phyloP scores from a whole-genome alignment of 2,113 vertebrate genomes.

The Sinocyclocheilus anophthalmus region DNA sequence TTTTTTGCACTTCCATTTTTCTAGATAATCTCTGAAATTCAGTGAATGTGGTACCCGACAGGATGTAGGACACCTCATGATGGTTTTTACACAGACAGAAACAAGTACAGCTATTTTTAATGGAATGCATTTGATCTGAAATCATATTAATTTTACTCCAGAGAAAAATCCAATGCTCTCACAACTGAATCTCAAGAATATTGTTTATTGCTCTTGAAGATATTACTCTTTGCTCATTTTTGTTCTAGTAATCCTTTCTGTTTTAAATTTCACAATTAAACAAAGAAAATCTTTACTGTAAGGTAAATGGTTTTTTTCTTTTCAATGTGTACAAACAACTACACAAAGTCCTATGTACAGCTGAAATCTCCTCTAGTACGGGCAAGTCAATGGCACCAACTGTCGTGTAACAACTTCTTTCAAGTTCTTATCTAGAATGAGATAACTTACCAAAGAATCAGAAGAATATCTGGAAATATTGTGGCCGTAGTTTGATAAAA shows the following conservation, averaged over 20 bases:
- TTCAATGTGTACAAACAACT: constrained; percentile 72
- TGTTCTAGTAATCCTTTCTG: constrained; percentile 69
- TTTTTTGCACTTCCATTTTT: not conserved
- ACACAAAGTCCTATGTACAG: constrained; percentile 79
- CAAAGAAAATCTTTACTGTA: constrained; percentile 73
- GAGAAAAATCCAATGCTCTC: constrained; percentile 56
- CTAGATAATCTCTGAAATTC: not conserved
- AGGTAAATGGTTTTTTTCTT: constrained; percentile 60
- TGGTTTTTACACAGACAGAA: not conserved
- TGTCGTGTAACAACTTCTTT: not conserved
- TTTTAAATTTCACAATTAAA: constrained; percentile 77
- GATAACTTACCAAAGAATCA: not conserved
- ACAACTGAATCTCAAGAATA: constrained; percentile 75
- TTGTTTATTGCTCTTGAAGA: constrained; percentile 84
- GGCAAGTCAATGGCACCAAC: constrained; percentile 2
- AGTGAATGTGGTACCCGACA: not conserved
- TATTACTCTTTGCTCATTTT: constrained; percentile 73
- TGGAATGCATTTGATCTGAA: constrained; percentile 5
- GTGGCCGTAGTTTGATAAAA: not conserved
- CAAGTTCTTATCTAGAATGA: constrained; percentile 26
- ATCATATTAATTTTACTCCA: not conserved
- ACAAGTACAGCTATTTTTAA: not conserved
- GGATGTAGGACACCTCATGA: not conserved
- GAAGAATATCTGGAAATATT: not conserved
- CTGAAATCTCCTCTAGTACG: constrained; percentile 52